phyloP scores from a whole-genome alignment of 2,797 vertebrate species.

The Phrynocephalus guinanensis region DNA sequence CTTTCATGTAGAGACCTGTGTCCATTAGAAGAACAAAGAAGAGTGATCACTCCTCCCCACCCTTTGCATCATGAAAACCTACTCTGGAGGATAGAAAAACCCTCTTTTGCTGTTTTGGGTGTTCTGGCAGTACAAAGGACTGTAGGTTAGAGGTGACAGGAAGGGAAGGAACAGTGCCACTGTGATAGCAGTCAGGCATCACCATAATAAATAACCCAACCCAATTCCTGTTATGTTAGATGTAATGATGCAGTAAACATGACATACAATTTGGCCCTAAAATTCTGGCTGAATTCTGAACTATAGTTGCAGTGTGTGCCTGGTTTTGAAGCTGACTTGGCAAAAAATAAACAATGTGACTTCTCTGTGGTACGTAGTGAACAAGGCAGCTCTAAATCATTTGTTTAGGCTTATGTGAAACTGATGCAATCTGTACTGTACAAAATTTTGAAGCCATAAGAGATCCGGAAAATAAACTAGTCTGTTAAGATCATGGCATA shows the following conservation, averaged over 20 bases:
- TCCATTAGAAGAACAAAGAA: not conserved
- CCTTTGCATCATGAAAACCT: not conserved
- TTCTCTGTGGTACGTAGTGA: not conserved
- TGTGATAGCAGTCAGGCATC: too few species aligned
- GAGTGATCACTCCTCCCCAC: not conserved
- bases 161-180: not conserved
- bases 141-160: not conserved
- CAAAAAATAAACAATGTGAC: not conserved
- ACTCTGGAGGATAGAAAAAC: not conserved
- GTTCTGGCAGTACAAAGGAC: not conserved
- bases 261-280: not conserved
- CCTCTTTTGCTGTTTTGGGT: not conserved
- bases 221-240: not conserved
- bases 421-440: conserved; percentile 19
- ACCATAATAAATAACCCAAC: too few species aligned
- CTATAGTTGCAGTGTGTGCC: not conserved
- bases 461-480: conserved; percentile 53
- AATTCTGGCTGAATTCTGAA: not conserved
- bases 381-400: not conserved
- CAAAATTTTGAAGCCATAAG: conserved; percentile 45
- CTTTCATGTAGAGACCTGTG: not conserved
- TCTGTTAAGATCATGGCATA: conserved; percentile 66
- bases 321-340: not conserved
- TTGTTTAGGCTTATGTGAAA: not conserved
- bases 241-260: not conserved